These are phyloP conservation scores for Philhelius pedissequus DNA, from an alignment of 2,888 invertebrate species.

Conservation along the genomic window DNA sequence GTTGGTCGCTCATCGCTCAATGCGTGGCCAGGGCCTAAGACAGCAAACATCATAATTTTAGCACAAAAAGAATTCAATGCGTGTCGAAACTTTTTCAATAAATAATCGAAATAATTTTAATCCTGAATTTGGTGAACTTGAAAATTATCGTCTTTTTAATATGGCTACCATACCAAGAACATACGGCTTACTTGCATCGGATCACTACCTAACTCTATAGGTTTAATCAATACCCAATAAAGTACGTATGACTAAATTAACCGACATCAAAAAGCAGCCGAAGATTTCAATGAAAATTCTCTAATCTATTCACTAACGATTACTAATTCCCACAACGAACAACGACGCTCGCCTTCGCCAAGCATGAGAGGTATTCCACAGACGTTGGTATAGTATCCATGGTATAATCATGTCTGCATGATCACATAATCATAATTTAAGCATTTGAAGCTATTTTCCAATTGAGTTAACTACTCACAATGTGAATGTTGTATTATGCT, in stretches of 20 bases:
- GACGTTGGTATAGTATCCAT: neutral
- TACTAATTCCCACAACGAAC: neutral
- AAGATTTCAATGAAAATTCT: neutral
- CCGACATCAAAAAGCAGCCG: neutral
- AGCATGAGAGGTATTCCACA: neutral
- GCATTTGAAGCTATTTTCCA: slow-evolving; percentile 6
- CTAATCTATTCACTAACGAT: neutral
- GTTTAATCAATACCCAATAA: neutral
- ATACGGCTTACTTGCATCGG: too few relatives aligned
- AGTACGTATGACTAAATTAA: too few relatives aligned
- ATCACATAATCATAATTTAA: slow-evolving; percentile 4
- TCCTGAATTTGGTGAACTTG: too few relatives aligned
- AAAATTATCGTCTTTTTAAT: too few relatives aligned
- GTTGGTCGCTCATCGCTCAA: too few relatives aligned
- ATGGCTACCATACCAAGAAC: too few relatives aligned
- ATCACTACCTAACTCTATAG: neutral
- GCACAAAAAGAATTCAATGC: too few relatives aligned
- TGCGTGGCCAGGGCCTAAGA: too few relatives aligned
- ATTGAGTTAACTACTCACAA: neutral
- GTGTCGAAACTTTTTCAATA: too few relatives aligned
- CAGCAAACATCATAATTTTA: too few relatives aligned
- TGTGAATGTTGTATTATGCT: neutral
- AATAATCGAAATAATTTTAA: too few relatives aligned
- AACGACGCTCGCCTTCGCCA: neutral
- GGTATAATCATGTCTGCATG: neutral